Percentiles rank a stretch among this genome's conserved stretches.
Conservation (phyloP, 2,113 vertebrate species). For the Silurus glanis region DNA sequence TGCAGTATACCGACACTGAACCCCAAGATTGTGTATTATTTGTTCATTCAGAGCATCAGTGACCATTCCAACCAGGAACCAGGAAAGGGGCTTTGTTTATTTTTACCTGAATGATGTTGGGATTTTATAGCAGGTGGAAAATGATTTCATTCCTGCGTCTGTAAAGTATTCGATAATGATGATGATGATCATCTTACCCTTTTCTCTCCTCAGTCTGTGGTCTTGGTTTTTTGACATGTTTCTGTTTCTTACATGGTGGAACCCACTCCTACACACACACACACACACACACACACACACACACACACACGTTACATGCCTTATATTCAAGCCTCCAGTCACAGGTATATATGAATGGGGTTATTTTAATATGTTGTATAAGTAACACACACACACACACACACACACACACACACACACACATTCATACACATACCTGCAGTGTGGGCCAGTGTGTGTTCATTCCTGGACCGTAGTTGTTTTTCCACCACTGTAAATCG, state of each 20-base stretch:
- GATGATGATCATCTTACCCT: constrained; percentile 66
- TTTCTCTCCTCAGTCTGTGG: constrained; percentile 56
- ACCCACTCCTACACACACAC: constrained; percentile 73
- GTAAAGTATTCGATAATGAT: neutral
- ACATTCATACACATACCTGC: constrained; percentile 61
- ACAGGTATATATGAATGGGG: too few relatives aligned
- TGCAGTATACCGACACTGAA: too few relatives aligned
- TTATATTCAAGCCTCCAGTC: neutral
- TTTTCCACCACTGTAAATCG: constrained; percentile 82
- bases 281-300: constrained; percentile 18
- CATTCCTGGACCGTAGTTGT: constrained; percentile 79
- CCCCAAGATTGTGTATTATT: too few relatives aligned
- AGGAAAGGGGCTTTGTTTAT: too few relatives aligned
- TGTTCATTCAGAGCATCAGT: too few relatives aligned
- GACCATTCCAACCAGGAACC: too few relatives aligned
- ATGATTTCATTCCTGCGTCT: too few relatives aligned
- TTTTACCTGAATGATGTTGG: too few relatives aligned
- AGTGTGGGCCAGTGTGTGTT: constrained; percentile 79
- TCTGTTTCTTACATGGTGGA: constrained; percentile 74
- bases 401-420: constrained; percentile 55
- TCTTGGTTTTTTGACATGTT: constrained; percentile 70
- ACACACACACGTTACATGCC: neutral
- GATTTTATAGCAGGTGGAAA: too few relatives aligned
- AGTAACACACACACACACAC: neutral
- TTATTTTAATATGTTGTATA: too few relatives aligned